Evolutionary conservation across 2,888 invertebrate species (phyloP).

Genomic region (Listrodromus nycthemerus): DNA sequence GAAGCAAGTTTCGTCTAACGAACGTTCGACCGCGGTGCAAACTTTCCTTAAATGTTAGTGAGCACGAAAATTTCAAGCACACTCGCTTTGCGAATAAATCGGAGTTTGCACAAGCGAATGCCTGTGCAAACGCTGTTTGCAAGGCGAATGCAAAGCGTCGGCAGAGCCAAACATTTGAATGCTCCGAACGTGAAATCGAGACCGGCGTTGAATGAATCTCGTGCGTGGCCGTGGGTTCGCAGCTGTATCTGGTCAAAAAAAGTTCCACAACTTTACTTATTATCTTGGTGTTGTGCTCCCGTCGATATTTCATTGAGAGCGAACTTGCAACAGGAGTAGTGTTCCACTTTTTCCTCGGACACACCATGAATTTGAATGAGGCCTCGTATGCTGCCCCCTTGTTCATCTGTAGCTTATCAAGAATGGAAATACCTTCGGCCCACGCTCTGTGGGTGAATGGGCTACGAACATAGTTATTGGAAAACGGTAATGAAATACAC

Average conservation of each 20-base stretch:
- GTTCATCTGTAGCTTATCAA: neutral
- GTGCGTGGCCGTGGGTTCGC: too few species aligned
- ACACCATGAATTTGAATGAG: slow-evolving; percentile 8
- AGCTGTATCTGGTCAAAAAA: too few species aligned
- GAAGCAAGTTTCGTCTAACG: neutral
- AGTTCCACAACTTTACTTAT: too few species aligned
- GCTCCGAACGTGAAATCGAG: neutral
- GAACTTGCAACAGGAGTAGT: neutral
- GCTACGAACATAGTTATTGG: slow-evolving; percentile 43
- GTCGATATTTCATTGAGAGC: neutral
- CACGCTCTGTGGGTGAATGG: slow-evolving; percentile 29
- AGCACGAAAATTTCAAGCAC: neutral
- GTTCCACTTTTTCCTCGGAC: neutral
- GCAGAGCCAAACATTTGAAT: slow-evolving; percentile 36
- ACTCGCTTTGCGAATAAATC: neutral
- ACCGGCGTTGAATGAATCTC: too few species aligned
- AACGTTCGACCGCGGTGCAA: neutral
- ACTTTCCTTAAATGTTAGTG: neutral
- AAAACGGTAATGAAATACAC: slow-evolving; percentile 53
- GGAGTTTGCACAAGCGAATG: slow-evolving; percentile 6
- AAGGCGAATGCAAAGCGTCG: neutral
- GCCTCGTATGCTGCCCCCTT: neutral
- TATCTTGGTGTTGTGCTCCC: too few species aligned
- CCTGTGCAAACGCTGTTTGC: neutral
- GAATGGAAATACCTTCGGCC: slow-evolving; percentile 25